A percentile compares a stretch with the other conserved stretches of the same genome.
These are phyloP conservation scores for Corythaeola cristata DNA, from an alignment of 2,113 vertebrate genomes.

Conservation along the genomic window DNA sequence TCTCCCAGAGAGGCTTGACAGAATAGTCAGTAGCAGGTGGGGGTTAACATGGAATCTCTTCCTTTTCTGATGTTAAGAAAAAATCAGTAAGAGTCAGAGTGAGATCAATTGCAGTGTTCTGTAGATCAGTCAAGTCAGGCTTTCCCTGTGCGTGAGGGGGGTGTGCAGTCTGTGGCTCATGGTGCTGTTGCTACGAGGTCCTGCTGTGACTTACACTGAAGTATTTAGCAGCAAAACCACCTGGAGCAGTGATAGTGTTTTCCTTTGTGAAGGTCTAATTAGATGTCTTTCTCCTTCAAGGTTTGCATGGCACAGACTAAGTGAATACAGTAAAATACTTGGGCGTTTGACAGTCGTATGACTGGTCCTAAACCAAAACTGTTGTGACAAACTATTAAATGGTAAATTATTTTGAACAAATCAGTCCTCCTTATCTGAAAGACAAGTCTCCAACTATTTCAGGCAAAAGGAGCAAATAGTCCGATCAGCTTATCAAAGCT, in stretches of 20 bases:
- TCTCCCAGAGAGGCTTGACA: neutral
- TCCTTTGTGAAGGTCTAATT: neutral
- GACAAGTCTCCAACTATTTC: neutral
- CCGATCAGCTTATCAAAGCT: neutral
- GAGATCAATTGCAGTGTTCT: neutral
- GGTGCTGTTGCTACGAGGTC: neutral
- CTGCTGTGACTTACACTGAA: neutral
- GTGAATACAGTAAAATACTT: neutral
- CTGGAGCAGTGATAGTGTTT: neutral
- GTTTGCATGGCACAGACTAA: neutral
- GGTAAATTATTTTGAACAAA: neutral
- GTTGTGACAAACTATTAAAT: neutral
- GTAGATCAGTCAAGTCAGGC: neutral
- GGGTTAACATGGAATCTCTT: neutral
- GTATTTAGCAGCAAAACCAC: neutral
- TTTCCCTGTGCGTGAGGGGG: neutral
- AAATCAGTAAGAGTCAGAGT: neutral
- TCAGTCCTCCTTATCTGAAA: neutral
- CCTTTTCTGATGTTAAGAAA: neutral
- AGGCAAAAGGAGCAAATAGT: neutral
- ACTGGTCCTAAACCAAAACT: neutral
- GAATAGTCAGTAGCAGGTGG: neutral
- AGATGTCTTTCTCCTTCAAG: neutral
- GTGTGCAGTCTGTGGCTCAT: neutral
- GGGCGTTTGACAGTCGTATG: neutral